Evolutionary conservation across 35 echinoderm and acorn worm species (phyloP).

Genomic region (Ophiothrix spiculata): DNA sequence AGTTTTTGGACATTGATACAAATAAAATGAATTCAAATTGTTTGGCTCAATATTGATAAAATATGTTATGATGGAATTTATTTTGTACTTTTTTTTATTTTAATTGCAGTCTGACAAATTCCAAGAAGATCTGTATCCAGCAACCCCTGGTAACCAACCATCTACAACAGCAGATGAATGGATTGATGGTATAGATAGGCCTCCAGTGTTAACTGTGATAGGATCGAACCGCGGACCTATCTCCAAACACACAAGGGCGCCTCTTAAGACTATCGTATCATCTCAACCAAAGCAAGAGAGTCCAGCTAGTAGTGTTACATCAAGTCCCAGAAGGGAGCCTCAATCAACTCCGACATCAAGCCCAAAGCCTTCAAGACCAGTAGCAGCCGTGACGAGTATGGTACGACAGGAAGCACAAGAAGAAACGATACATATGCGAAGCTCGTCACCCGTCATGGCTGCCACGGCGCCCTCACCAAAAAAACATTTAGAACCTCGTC

Average conservation of each 20-base stretch:
- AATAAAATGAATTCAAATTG: background rate
- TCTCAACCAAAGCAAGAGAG: background rate
- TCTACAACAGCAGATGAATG: slow-evolving; percentile 78
- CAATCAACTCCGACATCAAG: background rate
- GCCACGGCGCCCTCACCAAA: background rate
- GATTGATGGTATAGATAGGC: slow-evolving; percentile 66
- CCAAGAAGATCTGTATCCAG: slow-evolving; percentile 86
- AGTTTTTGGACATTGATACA: too few species aligned
- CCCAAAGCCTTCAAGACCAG: background rate
- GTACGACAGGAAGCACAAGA: background rate
- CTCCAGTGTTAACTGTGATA: slow-evolving; percentile 62
- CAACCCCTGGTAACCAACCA: slow-evolving; percentile 58
- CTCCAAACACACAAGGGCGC: background rate
- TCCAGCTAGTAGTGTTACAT: background rate
- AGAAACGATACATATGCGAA: background rate
- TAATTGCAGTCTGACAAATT: slow-evolving; percentile 64
- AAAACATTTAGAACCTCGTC: background rate
- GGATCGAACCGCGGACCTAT: slow-evolving; percentile 33
- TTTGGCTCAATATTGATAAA: background rate
- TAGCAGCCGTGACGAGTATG: background rate
- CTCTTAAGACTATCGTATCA: background rate
- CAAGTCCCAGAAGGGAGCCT: background rate
- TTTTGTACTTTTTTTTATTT: slow-evolving; percentile 24
- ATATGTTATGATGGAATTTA: slow-evolving; percentile 8
- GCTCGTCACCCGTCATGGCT: background rate